Base-by-base conservation (phyloP, 2,888 invertebrate species). In the Ptychoptera contaminata region DNA sequence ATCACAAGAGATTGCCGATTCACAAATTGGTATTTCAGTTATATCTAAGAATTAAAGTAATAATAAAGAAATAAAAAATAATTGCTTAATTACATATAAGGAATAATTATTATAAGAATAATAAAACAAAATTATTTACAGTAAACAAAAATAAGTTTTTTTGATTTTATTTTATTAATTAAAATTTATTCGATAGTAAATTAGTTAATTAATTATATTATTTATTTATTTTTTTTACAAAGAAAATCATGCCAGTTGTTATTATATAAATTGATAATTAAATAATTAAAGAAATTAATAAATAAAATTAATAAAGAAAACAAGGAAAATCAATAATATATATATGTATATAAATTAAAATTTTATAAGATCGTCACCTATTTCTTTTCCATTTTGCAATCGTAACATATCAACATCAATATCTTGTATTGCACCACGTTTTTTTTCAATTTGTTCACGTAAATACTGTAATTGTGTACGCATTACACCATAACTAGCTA, bases 1-100 rank as follows among this genome's bases (percentile, higher is more conserved):
- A 70, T 91, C 90, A 70, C 93, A 93, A 30, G 86, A 82, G 55
- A 88, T 68, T 43, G 83, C 87, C 53, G 90, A 71, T 67, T 91
- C 90, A 59, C 88, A 86, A 37, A 88, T 67, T 34, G 90, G 88
- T 53, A 87, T 75, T 63, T 87, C 87, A 47, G 79, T 76, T 52
- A 86, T 77, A 70, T 88, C 88, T 84, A 61, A 11, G 63, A 40
- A 12, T 37, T 46, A 32, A 15, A 39, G 14, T 12, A 37, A 38
- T 8, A 40, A 23, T n/a, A n/a, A n/a, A n/a, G n/a, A n/a, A n/a
- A 16, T 43, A 30, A 52, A 48, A 46, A 32, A 50, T 49, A 42
- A 50, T 35, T 39, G 29, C 12, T 39, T 12, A 39, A 16, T 16
- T 4, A 37, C 38, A 23, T 29, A 39, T n/a, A 37, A 39, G 7